Evolutionary conservation across 2,797 vertebrate genomes (phyloP).

Genomic region (Meda fulgida): DNA sequence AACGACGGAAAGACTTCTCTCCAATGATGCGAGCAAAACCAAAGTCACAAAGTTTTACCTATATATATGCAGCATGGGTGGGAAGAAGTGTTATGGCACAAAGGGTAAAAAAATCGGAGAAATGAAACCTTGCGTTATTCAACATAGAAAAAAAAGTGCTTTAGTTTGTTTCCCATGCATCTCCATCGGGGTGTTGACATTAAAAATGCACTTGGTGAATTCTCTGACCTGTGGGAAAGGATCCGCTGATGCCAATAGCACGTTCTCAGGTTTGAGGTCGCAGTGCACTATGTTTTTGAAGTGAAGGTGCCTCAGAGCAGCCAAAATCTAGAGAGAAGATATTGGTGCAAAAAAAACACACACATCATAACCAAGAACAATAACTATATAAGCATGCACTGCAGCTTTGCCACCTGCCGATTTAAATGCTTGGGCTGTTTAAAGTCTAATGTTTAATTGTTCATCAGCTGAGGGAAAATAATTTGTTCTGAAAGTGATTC

Average conservation of each 20-base stretch:
- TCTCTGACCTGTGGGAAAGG: conserved; percentile 79
- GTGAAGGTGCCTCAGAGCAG: conserved; percentile 88
- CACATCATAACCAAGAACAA: not conserved
- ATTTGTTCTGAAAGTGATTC: not conserved
- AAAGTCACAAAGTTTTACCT: conserved; percentile 94
- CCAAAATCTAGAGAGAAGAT: conserved; percentile 79
- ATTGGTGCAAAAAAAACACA: not conserved
- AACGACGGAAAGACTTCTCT: conserved; percentile 92
- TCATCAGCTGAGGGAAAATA: not conserved
- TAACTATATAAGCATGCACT: not conserved
- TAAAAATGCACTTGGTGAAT: not conserved
- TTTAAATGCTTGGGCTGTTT: not conserved
- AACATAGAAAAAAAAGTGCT: not conserved
- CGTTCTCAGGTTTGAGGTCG: conserved; percentile 92
- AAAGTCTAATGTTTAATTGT: not conserved
- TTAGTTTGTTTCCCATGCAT: not conserved
- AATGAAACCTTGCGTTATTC: not conserved
- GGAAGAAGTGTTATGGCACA: conserved; percentile 57
- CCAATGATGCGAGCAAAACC: conserved; percentile 94
- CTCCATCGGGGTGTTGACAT: not conserved
- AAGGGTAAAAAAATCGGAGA: not conserved
- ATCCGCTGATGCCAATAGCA: conserved; percentile 82
- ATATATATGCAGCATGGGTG: not conserved
- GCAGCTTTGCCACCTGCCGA: not conserved
- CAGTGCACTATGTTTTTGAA: conserved; percentile 95